Base-by-base conservation (phyloP, 2,797 vertebrate genomes). In the Darevskia nairensis region DNA sequence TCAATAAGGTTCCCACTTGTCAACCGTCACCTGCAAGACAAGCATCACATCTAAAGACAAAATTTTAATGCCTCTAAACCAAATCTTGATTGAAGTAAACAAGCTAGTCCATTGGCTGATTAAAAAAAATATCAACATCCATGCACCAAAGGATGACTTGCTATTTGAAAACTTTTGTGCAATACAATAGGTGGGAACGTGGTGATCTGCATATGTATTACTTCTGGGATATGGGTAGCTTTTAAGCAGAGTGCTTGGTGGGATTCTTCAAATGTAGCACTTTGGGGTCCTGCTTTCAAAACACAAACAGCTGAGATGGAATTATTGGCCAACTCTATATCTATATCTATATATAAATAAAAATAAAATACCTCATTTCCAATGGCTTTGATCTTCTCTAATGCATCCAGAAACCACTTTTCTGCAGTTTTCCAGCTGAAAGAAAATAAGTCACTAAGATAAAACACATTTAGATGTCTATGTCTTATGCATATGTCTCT, bases 301-400 rank as follows among this genome's bases (percentile, higher is more conserved):
- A 41, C 9, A 77, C 66, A n/a, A 86, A 6, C 32, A 10, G 6
- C 23, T 75, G 46, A 75, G 69, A 10, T 23, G 55, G 21, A 7
- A 23, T 7, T 50, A 27, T 89, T 89, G n/a, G 6, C 3, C 15
- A 72, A 61, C 39, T 23, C 68, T 39, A 69, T 85, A 75, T 23
- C n/a, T 17, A 25, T 35, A 41, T 15, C 8, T 41, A 85, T 8
- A 6, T 32, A 66, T 35, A 6, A 44, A 86, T 80, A 66, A 27
- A 6, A 46, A 86, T 80, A 86, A 29, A 83, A 92, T 97, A 99
- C 99, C 98, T 99, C 98, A 88, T 98, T 99, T 90, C 99, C 98
- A 94, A 99, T 99, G 95, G 98, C 98, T 97, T 99, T 99, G 90
- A 99, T 99, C 96, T 99, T 99, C 93, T 99, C 99, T 97, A 99